These are phyloP conservation scores for Drosophila helvetica DNA, from an alignment of 2,888 invertebrate species.

Conservation along the genomic window DNA sequence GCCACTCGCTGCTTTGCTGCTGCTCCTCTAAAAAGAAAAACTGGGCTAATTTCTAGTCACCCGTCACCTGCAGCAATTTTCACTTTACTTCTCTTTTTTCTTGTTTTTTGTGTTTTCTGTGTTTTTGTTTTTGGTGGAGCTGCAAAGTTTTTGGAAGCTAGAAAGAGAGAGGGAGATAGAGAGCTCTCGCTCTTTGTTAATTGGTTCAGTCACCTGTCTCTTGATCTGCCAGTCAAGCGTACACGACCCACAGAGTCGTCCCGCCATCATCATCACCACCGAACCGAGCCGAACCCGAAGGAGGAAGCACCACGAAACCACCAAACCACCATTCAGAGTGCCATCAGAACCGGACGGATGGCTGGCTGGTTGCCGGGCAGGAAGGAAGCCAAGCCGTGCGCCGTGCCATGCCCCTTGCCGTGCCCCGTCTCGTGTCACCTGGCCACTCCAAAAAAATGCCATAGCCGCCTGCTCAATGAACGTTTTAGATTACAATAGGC, in stretches of 20 bases:
- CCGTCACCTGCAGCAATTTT: slow-evolving; percentile 73
- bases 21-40: slow-evolving; percentile 18
- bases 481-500: slow-evolving; percentile 81
- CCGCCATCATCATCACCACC: not conserved
- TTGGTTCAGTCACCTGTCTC: slow-evolving; percentile 82
- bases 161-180: slow-evolving; percentile 25
- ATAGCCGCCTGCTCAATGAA: slow-evolving; percentile 53
- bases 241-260: slow-evolving; percentile 64
- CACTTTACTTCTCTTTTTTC: slow-evolving; percentile 50
- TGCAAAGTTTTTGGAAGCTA: slow-evolving; percentile 50
- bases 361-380: slow-evolving; percentile 46
- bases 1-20: not conserved
- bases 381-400: slow-evolving; percentile 60
- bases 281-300: not conserved
- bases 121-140: slow-evolving; percentile 23
- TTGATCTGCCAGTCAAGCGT: slow-evolving; percentile 79
- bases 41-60: slow-evolving; percentile 76
- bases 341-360: slow-evolving; percentile 35
- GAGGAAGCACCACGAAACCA: slow-evolving; percentile 8
- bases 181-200: slow-evolving; percentile 73
- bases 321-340: slow-evolving; percentile 21
- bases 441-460: slow-evolving; percentile 10
- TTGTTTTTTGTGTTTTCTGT: slow-evolving; percentile 16
- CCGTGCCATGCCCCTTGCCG: slow-evolving; percentile 11
- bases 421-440: slow-evolving; percentile 21